A percentile compares a stretch with the other conserved stretches of the same genome.
phyloP scores from a whole-genome alignment of 2,113 vertebrate genomes.

The Setophaga petechia region DNA sequence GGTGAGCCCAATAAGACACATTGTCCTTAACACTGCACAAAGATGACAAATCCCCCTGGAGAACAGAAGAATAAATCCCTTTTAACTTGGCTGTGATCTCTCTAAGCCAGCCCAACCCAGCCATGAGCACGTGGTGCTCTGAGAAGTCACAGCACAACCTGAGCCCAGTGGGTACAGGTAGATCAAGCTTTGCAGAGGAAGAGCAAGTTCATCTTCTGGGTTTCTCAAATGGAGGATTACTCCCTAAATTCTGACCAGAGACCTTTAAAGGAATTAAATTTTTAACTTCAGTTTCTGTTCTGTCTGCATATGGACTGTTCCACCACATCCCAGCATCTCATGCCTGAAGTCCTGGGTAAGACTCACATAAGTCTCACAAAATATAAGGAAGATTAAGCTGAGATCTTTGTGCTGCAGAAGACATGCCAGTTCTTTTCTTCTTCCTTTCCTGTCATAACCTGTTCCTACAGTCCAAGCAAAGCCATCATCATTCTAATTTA shows the following conservation, averaged over 20 bases:
- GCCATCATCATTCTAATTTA: neutral
- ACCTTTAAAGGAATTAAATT: neutral
- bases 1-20: fast-evolving
- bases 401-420: neutral
- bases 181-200: neutral
- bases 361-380: neutral
- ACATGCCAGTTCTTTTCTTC: neutral
- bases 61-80: neutral
- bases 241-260: neutral
- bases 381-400: neutral
- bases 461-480: neutral
- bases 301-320: neutral
- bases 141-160: neutral
- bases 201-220: neutral
- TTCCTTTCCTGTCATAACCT: neutral
- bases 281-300: neutral
- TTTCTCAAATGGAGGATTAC: neutral
- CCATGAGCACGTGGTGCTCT: fast-evolving
- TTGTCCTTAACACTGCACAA: neutral
- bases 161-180: neutral
- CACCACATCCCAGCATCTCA: neutral
- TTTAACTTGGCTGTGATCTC: neutral
- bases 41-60: neutral
- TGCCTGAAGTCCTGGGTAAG: neutral
- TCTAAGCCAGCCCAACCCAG: neutral